A percentile compares a stretch with the other conserved stretches of the same genome.
These are phyloP conservation scores for Cabera pusaria DNA, from an alignment of 2,888 invertebrate species.

Conservation along the genomic window DNA sequence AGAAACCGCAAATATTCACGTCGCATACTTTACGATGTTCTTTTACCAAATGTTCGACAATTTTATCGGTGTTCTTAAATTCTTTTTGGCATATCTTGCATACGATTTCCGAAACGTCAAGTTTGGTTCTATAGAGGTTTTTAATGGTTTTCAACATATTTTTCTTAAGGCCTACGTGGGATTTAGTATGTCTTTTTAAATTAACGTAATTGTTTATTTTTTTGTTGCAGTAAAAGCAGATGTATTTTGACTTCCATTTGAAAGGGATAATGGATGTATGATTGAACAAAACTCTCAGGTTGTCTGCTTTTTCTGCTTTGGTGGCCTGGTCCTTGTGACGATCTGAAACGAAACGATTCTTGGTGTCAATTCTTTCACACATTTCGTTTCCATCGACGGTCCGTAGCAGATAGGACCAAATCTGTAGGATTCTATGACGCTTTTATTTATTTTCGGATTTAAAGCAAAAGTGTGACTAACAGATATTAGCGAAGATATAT, in stretches of 20 bases:
- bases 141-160: slow-evolving; percentile 1
- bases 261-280: slow-evolving; percentile 68
- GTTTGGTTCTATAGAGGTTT: slow-evolving; percentile 31
- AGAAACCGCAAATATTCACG: slow-evolving; percentile 51
- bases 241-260: slow-evolving; percentile 67
- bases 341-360: slow-evolving; percentile 73
- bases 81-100: slow-evolving; percentile 63
- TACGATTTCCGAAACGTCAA: slow-evolving; percentile 64
- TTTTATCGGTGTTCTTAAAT: slow-evolving; percentile 49
- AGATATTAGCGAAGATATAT: too few relatives aligned
- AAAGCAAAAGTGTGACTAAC: too few relatives aligned
- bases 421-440: too few relatives aligned
- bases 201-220: slow-evolving; percentile 51
- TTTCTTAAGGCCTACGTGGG: slow-evolving; percentile 44
- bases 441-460: too few relatives aligned
- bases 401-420: too few relatives aligned
- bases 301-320: slow-evolving; percentile 62
- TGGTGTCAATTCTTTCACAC: slow-evolving; percentile 41
- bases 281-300: slow-evolving; percentile 71
- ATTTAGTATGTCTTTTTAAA: slow-evolving; percentile 63
- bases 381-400: slow-evolving; percentile 37
- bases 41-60: slow-evolving; percentile 61
- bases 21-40: slow-evolving; percentile 63
- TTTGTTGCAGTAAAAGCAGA: slow-evolving; percentile 69
- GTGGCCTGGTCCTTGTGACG: slow-evolving; percentile 53